Percentiles rank a stretch among this genome's conserved stretches.
phyloP scores from a whole-genome alignment of 2,113 vertebrate species.

The Festucalex cinctus region DNA sequence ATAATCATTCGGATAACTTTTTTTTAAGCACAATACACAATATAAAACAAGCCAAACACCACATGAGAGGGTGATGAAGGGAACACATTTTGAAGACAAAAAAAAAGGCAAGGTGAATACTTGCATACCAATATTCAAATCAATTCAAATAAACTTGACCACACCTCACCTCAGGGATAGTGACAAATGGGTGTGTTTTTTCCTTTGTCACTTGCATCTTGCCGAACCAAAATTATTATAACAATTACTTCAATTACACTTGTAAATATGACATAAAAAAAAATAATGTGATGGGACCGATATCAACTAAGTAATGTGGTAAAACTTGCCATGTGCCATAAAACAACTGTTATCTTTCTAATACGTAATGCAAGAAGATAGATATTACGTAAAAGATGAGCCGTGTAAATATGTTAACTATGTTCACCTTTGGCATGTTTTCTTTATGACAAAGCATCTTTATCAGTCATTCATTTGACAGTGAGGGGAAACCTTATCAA shows the following conservation, averaged over 20 bases:
- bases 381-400: conserved; percentile 16
- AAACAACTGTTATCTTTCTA: neutral
- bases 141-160: neutral
- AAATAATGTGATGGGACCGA: neutral
- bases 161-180: neutral
- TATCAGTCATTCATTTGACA: neutral
- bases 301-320: neutral
- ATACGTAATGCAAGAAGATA: conserved; percentile 11
- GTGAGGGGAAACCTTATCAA: neutral
- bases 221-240: neutral
- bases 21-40: neutral
- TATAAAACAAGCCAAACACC: neutral
- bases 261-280: neutral
- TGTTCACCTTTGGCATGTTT: conserved; percentile 21
- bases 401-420: neutral
- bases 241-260: neutral
- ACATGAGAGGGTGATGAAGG: neutral
- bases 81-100: neutral
- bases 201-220: neutral
- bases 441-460: conserved; percentile 7
- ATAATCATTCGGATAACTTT: too few relatives aligned
- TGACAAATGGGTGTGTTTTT: neutral
- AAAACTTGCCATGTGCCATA: neutral
- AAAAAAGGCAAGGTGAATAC: neutral
- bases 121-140: neutral